These are phyloP conservation scores for Diphyllodes magnificus DNA, from an alignment of 2,113 vertebrate species.

Conservation along the genomic window DNA sequence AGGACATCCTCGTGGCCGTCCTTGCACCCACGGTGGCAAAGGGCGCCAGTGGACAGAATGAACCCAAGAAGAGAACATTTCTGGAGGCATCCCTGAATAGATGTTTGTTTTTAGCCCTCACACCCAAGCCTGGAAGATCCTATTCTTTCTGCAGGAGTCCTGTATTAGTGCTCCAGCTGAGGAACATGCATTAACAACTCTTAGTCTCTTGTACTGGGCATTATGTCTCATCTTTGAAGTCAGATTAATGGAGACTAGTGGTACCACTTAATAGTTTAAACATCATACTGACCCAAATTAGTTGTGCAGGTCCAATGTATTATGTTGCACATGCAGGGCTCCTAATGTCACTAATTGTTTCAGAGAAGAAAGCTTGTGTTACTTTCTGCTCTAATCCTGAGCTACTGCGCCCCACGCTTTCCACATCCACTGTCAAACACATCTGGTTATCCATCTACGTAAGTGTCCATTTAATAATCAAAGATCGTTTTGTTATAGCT, in stretches of 20 bases:
- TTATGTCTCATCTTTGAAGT: slow-evolving; percentile 78
- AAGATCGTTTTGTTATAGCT: slow-evolving; percentile 30
- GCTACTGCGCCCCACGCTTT: neutral
- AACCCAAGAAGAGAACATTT: neutral
- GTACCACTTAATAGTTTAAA: slow-evolving; percentile 82
- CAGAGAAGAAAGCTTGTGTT: slow-evolving; percentile 56
- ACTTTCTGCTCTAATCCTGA: slow-evolving; percentile 56
- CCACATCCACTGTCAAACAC: slow-evolving; percentile 7
- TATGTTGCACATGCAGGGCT: neutral
- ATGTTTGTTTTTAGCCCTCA: slow-evolving; percentile 28
- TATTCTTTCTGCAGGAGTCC: slow-evolving; percentile 10
- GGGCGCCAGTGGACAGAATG: neutral
- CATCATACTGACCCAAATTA: slow-evolving; percentile 79
- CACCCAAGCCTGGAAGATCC: slow-evolving; percentile 17
- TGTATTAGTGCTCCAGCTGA: slow-evolving; percentile 55
- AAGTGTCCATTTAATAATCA: slow-evolving; percentile 68
- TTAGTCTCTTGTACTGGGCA: slow-evolving; percentile 69
- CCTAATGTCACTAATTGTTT: slow-evolving; percentile 60
- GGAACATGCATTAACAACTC: slow-evolving; percentile 73
- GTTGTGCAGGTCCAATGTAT: neutral
- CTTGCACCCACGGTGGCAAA: rapidly evolving
- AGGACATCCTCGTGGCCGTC: neutral
- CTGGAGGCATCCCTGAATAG: neutral
- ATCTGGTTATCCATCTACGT: slow-evolving; percentile 20
- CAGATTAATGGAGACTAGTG: slow-evolving; percentile 83